A percentile compares a stretch with the other conserved stretches of the same genome.
phyloP scores from a whole-genome alignment of 2,797 vertebrate genomes.

The Micromesistius poutassou region DNA sequence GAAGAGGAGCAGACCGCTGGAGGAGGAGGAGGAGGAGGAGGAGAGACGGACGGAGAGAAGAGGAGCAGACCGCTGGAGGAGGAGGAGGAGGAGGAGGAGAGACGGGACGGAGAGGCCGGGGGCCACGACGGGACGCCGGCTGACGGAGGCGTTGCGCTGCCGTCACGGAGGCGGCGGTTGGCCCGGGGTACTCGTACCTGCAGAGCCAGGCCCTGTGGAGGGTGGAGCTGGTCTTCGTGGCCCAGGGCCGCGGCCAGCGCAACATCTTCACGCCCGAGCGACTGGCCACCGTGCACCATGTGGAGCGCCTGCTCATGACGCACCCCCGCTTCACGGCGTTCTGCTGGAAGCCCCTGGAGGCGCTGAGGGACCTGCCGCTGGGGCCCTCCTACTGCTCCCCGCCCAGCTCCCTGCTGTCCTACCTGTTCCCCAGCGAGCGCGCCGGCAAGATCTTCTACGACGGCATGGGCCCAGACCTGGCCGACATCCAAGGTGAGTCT shows the following conservation, averaged over 20 bases:
- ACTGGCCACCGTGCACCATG: conserved; percentile 86
- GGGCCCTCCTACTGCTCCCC: conserved; percentile 95
- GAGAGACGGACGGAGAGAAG: not conserved
- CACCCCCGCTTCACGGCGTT: conserved; percentile 91
- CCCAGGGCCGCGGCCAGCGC: conserved; percentile 81
- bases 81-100: conserved; percentile 24
- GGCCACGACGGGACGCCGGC: not conserved
- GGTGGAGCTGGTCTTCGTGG: conserved; percentile 94
- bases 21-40: not conserved
- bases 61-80: not conserved
- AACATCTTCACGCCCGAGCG: conserved; percentile 96
- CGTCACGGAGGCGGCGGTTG: conserved; percentile 60
- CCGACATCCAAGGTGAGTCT: conserved; percentile 86
- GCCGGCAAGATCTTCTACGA: conserved; percentile 96
- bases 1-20: conserved; percentile 12
- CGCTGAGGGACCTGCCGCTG: conserved; percentile 87
- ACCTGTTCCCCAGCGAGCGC: conserved; percentile 93
- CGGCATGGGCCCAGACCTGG: conserved; percentile 94
- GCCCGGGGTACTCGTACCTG: conserved; percentile 78
- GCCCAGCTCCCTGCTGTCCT: conserved; percentile 93
- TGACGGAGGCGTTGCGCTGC: conserved; percentile 1
- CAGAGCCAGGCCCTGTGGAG: conserved; percentile 93
- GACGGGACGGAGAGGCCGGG: conserved; percentile 16
- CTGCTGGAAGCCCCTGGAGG: conserved; percentile 95
- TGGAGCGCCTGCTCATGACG: conserved; percentile 91